Percentiles rank a stretch among this genome's conserved stretches.
phyloP scores from a whole-genome alignment of 1,140 invertebrate genomes.

The Triops cancriformis region DNA sequence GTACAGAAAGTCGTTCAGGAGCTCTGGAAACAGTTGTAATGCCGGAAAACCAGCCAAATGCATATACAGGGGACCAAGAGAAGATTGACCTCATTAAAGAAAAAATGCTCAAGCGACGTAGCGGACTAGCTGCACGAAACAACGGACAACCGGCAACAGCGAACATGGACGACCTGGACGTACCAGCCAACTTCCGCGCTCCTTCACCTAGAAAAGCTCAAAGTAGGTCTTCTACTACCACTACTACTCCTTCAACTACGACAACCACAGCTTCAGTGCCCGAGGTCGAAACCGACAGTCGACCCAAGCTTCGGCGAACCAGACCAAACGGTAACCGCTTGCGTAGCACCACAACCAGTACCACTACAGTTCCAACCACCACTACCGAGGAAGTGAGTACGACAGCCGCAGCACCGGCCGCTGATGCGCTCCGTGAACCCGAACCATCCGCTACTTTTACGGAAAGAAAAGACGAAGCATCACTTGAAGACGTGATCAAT shows the following conservation, averaged over 20 bases:
- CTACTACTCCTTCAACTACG: background rate
- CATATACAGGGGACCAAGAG: background rate
- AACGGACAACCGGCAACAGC: background rate
- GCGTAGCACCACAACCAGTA: conserved; percentile 16
- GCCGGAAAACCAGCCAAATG: background rate
- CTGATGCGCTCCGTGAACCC: background rate
- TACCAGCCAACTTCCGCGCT: background rate
- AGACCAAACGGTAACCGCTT: background rate
- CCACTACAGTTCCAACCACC: background rate
- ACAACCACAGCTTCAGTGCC: background rate
- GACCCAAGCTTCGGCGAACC: background rate
- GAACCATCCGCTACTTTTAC: background rate
- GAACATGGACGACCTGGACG: background rate
- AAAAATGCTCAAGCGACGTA: conserved; percentile 16
- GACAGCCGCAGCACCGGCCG: background rate
- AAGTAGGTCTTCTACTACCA: background rate
- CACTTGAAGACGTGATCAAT: background rate
- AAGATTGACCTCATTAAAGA: conserved; percentile 15
- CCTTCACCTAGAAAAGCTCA: background rate
- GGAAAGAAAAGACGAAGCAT: background rate
- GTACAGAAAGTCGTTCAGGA: conserved; percentile 15
- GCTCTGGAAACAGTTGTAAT: background rate
- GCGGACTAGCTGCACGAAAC: background rate
- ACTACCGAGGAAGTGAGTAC: background rate
- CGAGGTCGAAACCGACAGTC: background rate